A percentile compares a stretch with the other conserved stretches of the same genome.
Conservation (phyloP, 2,797 vertebrate species). For the Dallia pectoralis region DNA sequence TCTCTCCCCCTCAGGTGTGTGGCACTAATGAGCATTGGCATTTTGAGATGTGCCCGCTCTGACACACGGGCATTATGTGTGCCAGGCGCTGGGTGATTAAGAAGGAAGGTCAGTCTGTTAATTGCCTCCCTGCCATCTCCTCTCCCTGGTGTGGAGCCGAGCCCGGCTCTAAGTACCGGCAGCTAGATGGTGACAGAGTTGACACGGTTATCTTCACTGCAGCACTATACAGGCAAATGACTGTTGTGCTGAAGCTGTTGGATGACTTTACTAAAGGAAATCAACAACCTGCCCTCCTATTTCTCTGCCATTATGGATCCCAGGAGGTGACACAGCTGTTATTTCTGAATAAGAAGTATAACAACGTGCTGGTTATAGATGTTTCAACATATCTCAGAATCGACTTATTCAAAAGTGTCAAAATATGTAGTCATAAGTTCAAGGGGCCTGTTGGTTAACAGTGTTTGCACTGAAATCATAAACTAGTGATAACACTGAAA, state of each 20-base stretch:
- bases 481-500: no score
- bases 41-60: conserved; percentile 76
- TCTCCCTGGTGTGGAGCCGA: conserved; percentile 61
- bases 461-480: no score
- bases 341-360: no score
- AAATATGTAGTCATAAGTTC: no score
- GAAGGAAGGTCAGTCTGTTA: conserved; percentile 80
- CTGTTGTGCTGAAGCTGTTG: conserved; percentile 52
- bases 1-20: conserved; percentile 37
- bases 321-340: no score
- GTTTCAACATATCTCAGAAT: no score
- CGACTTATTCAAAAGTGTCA: no score
- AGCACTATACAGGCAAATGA: conserved; percentile 44
- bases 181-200: conserved; percentile 62
- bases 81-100: conserved; percentile 77
- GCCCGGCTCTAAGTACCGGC: conserved; percentile 57
- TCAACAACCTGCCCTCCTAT: no score
- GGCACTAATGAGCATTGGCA: conserved; percentile 79
- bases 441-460: no score
- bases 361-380: conserved; percentile 25
- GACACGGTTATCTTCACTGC: conserved; percentile 61
- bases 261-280: conserved; percentile 58
- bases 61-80: conserved; percentile 78
- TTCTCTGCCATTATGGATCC: no score
- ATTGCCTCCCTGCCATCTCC: conserved; percentile 76